phyloP scores from a whole-genome alignment of 2,797 vertebrate genomes.

The Sebastes steindachneri region DNA sequence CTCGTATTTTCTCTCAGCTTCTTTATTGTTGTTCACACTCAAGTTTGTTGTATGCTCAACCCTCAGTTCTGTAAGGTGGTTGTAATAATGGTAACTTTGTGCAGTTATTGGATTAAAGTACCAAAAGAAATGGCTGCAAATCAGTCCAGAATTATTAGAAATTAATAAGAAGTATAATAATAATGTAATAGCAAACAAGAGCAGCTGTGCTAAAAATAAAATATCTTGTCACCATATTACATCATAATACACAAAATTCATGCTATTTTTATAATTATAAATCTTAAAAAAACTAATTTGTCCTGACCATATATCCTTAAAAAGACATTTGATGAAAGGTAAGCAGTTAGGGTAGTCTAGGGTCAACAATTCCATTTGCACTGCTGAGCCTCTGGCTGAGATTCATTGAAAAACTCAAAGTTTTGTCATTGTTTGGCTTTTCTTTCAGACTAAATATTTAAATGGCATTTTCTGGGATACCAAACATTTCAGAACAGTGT shows the following conservation, averaged over 20 bases:
- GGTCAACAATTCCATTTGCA: background rate
- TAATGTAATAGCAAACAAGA: background rate
- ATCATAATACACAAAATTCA: background rate
- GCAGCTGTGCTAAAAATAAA: background rate
- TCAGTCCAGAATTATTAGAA: background rate
- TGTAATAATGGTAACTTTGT: background rate
- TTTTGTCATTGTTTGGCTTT: constrained; percentile 5
- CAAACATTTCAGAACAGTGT: constrained; percentile 23
- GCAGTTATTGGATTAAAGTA: background rate
- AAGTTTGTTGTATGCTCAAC: background rate
- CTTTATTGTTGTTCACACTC: background rate
- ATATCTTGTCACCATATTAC: background rate
- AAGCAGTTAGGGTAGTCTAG: background rate
- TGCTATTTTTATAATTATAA: background rate
- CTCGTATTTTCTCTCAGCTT: background rate
- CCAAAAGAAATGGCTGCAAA: background rate
- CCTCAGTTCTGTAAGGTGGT: background rate
- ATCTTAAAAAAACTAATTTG: background rate
- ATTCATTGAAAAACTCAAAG: background rate
- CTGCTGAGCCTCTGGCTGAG: background rate
- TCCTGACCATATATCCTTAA: background rate
- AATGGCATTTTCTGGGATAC: constrained; percentile 4
- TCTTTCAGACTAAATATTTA: constrained; percentile 51
- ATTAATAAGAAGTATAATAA: background rate
- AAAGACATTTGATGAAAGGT: background rate